These are phyloP conservation scores for Stenolophus ochropezus DNA, from an alignment of 2,888 invertebrate species.

Conservation along the genomic window DNA sequence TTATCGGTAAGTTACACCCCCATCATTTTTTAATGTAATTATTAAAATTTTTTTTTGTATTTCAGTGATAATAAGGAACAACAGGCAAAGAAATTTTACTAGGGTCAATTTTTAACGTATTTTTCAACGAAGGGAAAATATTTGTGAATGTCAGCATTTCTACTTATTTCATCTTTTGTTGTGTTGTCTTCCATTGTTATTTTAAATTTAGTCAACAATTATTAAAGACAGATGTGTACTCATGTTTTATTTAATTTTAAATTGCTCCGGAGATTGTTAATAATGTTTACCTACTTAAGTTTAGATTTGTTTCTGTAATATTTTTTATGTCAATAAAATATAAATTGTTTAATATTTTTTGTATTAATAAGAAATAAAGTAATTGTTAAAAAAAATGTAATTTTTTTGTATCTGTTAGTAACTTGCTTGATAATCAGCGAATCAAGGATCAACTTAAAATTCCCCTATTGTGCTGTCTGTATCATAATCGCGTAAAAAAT, in stretches of 20 bases:
- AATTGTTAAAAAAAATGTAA: neutral
- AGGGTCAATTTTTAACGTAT: slow-evolving; percentile 68
- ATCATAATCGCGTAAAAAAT: too few species aligned
- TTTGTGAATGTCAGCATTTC: slow-evolving; percentile 60
- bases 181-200: slow-evolving; percentile 59
- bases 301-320: slow-evolving; percentile 19
- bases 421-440: too few species aligned
- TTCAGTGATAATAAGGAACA: slow-evolving; percentile 90
- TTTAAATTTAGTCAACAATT: neutral
- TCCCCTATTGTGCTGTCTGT: too few species aligned
- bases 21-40: slow-evolving; percentile 14
- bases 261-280: slow-evolving; percentile 1
- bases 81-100: slow-evolving; percentile 95
- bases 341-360: slow-evolving; percentile 38
- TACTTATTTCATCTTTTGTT: slow-evolving; percentile 61
- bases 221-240: slow-evolving; percentile 2
- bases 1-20: slow-evolving; percentile 79
- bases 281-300: slow-evolving; percentile 26
- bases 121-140: slow-evolving; percentile 53
- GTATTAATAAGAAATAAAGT: slow-evolving; percentile 10
- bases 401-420: too few species aligned
- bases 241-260: neutral
- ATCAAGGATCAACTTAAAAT: neutral
- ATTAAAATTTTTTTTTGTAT: slow-evolving; percentile 67
- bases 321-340: slow-evolving; percentile 39